Conservation (phyloP, 2,888 invertebrate species). For the Anaspis maculata region DNA sequence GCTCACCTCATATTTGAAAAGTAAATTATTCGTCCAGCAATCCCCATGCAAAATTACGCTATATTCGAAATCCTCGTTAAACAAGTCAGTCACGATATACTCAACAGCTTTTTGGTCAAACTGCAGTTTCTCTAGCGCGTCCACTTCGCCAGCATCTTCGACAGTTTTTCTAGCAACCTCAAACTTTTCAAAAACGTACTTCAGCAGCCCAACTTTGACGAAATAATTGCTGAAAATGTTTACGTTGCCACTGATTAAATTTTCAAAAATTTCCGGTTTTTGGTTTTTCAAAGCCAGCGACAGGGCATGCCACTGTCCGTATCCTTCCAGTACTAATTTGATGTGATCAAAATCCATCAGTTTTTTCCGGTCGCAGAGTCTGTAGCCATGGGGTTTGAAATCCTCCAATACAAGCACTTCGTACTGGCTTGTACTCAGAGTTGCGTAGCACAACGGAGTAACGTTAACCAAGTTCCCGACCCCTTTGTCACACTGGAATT, state of each 20-base stretch:
- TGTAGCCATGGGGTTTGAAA: constrained; percentile 20
- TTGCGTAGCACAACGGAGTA: constrained; percentile 14
- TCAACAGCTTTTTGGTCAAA: neutral
- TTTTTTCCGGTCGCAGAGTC: constrained; percentile 18
- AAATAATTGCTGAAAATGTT: constrained; percentile 2
- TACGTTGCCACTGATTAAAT: constrained; percentile 1
- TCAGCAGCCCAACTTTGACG: neutral
- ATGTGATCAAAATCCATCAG: constrained; percentile 25
- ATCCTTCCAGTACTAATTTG: constrained; percentile 18
- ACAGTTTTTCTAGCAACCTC: neutral
- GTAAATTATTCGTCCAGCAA: constrained; percentile 6
- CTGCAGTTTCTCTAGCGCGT: too few relatives aligned
- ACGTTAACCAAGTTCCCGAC: constrained; percentile 9
- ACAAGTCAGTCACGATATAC: constrained; percentile 1
- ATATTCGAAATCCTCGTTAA: constrained; percentile 1
- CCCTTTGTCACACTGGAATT: constrained; percentile 16
- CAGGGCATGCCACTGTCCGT: constrained; percentile 10
- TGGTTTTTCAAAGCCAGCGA: constrained; percentile 14
- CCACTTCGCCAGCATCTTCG: neutral
- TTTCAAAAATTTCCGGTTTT: constrained; percentile 4
- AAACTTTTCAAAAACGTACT: neutral
- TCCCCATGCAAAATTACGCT: constrained; percentile 4
- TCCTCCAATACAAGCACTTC: constrained; percentile 24
- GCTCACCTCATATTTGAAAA: too few relatives aligned
- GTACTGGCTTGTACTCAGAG: constrained; percentile 3